Percentiles rank a stretch among this genome's conserved stretches.
Evolutionary conservation across 2,888 invertebrate genomes (phyloP).

Genomic region (Ichneumoninae sp.): DNA sequence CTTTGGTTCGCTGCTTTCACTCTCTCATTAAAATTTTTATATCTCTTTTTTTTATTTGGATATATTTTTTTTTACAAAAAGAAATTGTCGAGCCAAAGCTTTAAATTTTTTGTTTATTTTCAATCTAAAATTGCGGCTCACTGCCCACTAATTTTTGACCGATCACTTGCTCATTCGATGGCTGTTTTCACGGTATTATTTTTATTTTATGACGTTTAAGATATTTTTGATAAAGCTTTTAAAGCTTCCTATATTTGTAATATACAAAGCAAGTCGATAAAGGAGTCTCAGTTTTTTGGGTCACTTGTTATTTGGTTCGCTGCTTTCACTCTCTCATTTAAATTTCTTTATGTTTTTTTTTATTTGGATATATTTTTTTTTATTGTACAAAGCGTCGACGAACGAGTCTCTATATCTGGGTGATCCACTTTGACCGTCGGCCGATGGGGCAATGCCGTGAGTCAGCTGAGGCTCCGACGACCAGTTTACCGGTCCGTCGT

Average conservation of each 20-base stretch:
- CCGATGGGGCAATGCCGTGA: constrained; percentile 62
- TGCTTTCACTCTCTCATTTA: background rate
- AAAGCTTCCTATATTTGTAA: no score
- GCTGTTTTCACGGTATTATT: background rate
- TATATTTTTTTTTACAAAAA: background rate
- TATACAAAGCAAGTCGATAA: no score
- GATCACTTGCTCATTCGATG: background rate
- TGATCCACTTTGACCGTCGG: constrained; percentile 60
- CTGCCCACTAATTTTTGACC: background rate
- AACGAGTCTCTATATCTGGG: background rate
- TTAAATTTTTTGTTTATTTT: background rate
- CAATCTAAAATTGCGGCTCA: background rate
- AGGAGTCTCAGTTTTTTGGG: background rate
- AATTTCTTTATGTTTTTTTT: background rate
- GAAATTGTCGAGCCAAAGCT: background rate
- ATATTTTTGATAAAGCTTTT: background rate
- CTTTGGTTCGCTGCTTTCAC: no score
- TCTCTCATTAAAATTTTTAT: no score
- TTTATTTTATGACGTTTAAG: background rate
- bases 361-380: background rate
- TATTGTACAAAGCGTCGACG: background rate
- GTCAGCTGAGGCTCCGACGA: constrained; percentile 15
- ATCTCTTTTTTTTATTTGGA: no score
- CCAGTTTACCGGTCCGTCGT: constrained; percentile 42
- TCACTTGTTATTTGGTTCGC: background rate